phyloP scores from a whole-genome alignment of 2,113 vertebrate species.

The Cyprinodon variegatus region DNA sequence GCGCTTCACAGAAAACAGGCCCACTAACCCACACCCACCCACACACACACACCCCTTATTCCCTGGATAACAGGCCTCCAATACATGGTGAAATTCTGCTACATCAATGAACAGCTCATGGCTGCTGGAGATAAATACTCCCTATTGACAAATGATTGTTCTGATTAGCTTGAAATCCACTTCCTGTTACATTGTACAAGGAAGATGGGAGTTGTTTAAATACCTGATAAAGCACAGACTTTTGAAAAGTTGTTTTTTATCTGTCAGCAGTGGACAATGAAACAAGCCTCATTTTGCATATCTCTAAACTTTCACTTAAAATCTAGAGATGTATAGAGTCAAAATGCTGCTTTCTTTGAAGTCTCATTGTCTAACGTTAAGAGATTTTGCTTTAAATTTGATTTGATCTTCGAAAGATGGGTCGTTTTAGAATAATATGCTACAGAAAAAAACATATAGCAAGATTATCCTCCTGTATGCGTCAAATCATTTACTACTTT shows the following conservation, averaged over 20 bases:
- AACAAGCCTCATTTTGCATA: neutral
- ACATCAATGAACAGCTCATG: conserved; percentile 55
- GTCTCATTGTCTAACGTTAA: neutral
- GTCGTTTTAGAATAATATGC: neutral
- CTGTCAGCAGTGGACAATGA: no score
- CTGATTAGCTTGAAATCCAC: conserved; percentile 42
- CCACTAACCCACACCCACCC: conserved; percentile 26
- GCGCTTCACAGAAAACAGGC: conserved; percentile 44
- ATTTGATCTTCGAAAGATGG: no score
- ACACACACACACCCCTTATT: conserved; percentile 22
- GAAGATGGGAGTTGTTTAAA: neutral
- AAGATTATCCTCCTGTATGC: neutral
- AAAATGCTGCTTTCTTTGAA: neutral
- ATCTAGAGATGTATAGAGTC: neutral
- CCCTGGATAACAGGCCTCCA: conserved; percentile 56
- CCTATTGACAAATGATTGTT: conserved; percentile 65
- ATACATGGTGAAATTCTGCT: conserved; percentile 55
- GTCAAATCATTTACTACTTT: neutral
- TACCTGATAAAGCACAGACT: neutral
- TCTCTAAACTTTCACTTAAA: neutral
- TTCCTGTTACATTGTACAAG: conserved; percentile 13
- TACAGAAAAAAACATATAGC: neutral
- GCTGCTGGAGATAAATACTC: conserved; percentile 63
- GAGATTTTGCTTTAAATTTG: neutral
- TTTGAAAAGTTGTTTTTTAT: neutral